Conservation (phyloP, 2,113 vertebrate species). For the Donacobius atricapilla region DNA sequence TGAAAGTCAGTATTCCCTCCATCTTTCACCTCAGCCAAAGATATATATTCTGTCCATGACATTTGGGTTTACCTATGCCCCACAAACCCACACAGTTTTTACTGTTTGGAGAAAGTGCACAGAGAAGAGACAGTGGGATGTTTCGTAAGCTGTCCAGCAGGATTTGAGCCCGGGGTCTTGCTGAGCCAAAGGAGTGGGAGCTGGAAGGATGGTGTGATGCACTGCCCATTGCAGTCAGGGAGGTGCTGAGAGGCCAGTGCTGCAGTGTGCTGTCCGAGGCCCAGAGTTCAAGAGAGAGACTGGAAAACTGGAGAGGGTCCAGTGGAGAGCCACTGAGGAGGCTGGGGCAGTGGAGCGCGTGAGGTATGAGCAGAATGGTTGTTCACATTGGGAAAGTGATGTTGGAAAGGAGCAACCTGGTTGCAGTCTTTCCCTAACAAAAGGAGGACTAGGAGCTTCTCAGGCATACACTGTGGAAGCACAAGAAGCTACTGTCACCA, state of each 20-base stretch:
- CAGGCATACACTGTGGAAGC: neutral
- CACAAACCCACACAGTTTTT: neutral
- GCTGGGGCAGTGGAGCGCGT: rapidly evolving
- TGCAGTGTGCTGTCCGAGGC: neutral
- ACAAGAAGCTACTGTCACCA: neutral
- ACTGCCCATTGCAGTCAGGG: too few relatives aligned
- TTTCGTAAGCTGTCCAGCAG: neutral
- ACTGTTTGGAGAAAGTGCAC: neutral
- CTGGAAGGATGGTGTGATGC: neutral
- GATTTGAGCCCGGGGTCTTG: neutral
- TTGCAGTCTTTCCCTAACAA: neutral
- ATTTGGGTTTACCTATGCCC: neutral
- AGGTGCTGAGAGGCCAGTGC: neutral
- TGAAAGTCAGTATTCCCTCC: neutral
- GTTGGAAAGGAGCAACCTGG: neutral
- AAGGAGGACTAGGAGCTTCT: neutral
- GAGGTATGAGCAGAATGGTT: rapidly evolving
- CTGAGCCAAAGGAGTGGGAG: neutral
- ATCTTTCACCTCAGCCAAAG: neutral
- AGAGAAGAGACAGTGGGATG: neutral
- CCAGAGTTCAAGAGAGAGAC: neutral
- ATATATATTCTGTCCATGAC: neutral
- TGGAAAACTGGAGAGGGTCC: neutral
- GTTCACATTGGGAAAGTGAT: neutral
- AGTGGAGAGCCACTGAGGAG: neutral